A percentile compares a stretch with the other conserved stretches of the same genome.
Conservation (phyloP, 2,113 vertebrate genomes). For the Delphinus delphis region DNA sequence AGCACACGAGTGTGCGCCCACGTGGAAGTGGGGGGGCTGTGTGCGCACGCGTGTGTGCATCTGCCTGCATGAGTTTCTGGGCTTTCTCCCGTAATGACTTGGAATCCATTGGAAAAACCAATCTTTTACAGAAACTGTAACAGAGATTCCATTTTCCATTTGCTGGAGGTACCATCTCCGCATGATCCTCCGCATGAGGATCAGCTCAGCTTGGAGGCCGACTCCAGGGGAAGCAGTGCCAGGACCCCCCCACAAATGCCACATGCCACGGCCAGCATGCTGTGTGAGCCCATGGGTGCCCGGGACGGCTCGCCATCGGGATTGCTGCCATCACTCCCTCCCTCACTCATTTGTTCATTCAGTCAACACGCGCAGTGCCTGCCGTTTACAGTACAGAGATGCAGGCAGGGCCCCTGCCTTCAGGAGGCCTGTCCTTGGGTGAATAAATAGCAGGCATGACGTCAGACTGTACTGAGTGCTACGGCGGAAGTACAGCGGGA, state of each 20-base stretch:
- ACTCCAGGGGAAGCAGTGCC: background rate
- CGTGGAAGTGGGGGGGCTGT: accelerated
- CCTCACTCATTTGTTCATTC: background rate
- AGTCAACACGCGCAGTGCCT: accelerated
- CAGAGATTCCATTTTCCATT: background rate
- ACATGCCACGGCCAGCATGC: background rate
- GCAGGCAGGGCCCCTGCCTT: background rate
- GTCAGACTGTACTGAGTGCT: accelerated
- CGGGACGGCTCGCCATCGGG: background rate
- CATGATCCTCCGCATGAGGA: background rate
- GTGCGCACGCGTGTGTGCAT: background rate
- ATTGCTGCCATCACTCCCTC: background rate
- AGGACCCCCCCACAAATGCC: background rate
- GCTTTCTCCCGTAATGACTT: accelerated
- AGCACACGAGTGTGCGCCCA: accelerated
- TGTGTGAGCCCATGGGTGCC: slow-evolving; percentile 54
- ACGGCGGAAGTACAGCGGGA: accelerated
- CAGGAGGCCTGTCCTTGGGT: background rate
- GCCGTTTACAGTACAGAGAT: accelerated
- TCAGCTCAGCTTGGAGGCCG: background rate
- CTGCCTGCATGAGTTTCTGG: too few relatives aligned
- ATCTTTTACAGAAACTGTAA: background rate
- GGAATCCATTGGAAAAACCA: background rate
- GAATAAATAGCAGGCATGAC: accelerated
- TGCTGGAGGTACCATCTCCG: background rate